These are phyloP conservation scores for Meloe dianella DNA, from an alignment of 2,888 invertebrate genomes.

Conservation along the genomic window DNA sequence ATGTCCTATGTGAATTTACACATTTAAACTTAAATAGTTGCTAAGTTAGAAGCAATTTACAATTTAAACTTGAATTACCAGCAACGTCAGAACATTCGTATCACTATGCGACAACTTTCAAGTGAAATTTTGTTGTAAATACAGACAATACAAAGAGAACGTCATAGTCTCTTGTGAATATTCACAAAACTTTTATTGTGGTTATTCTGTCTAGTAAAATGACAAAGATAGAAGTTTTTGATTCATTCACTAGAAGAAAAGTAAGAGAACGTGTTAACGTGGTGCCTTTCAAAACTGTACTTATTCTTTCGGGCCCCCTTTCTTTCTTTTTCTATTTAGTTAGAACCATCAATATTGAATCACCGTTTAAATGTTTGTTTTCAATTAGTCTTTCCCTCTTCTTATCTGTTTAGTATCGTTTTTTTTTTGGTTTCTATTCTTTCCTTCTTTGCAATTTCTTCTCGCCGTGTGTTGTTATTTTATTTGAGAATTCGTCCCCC, in stretches of 20 bases:
- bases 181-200: not conserved
- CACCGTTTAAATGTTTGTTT: constrained; percentile 39
- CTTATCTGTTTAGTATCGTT: not conserved
- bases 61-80: constrained; percentile 29
- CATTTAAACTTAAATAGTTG: constrained; percentile 4
- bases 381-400: constrained; percentile 33
- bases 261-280: not conserved
- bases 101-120: not conserved
- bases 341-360: constrained; percentile 24
- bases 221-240: not conserved
- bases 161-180: not conserved
- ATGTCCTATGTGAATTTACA: not conserved
- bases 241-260: not conserved
- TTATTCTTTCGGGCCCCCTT: not conserved
- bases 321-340: not conserved
- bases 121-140: not conserved
- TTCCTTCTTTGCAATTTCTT: not conserved
- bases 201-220: not conserved
- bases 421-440: not conserved
- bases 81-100: not conserved
- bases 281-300: not conserved
- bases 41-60: constrained; percentile 19
- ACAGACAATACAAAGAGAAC: not conserved
- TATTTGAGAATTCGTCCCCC: not conserved
- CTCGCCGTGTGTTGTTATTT: not conserved